Conservation (phyloP, 2,888 invertebrate species). For the Eristalinus sepulchralis region DNA sequence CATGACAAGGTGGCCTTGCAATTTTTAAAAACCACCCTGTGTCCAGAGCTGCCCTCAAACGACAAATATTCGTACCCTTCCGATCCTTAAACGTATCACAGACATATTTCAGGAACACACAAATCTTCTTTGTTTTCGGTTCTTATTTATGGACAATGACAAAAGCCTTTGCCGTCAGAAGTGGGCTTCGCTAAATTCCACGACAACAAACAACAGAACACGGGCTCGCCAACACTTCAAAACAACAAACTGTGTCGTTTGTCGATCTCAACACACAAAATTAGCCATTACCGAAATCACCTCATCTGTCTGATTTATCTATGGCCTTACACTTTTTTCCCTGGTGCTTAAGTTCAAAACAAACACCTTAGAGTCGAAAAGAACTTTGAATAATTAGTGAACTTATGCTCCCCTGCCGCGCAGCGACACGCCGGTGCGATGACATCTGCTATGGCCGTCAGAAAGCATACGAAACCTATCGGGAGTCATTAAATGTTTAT, state of each 20-base stretch:
- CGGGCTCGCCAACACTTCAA: background rate
- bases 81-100: no score
- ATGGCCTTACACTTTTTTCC: background rate
- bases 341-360: background rate
- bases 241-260: background rate
- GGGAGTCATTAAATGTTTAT: background rate
- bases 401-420: background rate
- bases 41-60: no score
- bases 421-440: background rate
- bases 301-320: background rate
- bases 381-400: background rate
- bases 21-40: no score
- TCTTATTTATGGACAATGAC: background rate
- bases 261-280: background rate
- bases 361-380: background rate
- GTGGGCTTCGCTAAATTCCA: background rate
- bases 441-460: background rate
- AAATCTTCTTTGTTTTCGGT: no score
- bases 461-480: background rate
- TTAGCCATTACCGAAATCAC: background rate
- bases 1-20: no score
- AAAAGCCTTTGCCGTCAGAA: background rate
- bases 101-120: no score
- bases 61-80: no score
- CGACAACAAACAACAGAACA: background rate